phyloP scores from a whole-genome alignment of 2,113 vertebrate species.

The Archilochus colubris region DNA sequence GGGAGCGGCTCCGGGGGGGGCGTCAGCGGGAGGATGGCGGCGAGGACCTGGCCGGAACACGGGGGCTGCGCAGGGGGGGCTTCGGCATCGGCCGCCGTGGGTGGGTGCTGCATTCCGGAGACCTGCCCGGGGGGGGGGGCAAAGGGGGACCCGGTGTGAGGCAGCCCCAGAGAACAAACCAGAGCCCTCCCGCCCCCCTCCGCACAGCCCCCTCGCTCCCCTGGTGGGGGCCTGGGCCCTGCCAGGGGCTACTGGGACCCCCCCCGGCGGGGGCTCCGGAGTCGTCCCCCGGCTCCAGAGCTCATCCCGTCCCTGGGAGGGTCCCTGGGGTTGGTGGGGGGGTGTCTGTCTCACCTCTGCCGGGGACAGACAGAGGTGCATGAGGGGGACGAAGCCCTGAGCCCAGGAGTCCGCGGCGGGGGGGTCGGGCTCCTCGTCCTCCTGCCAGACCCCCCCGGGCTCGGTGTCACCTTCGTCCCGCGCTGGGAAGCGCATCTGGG shows the following conservation, averaged over 20 bases:
- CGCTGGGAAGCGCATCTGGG: conserved; percentile 74
- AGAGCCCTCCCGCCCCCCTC: too few relatives aligned
- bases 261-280: too few relatives aligned
- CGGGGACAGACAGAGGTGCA: not conserved
- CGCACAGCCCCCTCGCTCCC: too few relatives aligned
- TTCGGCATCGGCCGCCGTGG: accelerated
- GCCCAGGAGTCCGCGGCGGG: conserved; percentile 75
- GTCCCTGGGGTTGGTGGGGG: too few relatives aligned
- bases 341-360: conserved; percentile 30
- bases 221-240: too few relatives aligned
- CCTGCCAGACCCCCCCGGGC: not conserved
- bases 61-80: not conserved
- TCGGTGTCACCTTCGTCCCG: conserved; percentile 77
- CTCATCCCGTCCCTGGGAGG: not conserved
- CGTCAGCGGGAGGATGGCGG: too few relatives aligned
- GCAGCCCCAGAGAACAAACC: too few relatives aligned
- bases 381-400: conserved; percentile 69
- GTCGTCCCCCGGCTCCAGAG: too few relatives aligned
- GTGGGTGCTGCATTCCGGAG: not conserved
- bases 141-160: not conserved
- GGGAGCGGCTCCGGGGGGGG: not conserved
- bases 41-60: not conserved
- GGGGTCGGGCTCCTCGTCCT: conserved; percentile 75
- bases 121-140: not conserved
- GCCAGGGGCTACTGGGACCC: too few relatives aligned